Conservation (phyloP, 2,113 vertebrate species). For the Pterophyllum scalare region DNA sequence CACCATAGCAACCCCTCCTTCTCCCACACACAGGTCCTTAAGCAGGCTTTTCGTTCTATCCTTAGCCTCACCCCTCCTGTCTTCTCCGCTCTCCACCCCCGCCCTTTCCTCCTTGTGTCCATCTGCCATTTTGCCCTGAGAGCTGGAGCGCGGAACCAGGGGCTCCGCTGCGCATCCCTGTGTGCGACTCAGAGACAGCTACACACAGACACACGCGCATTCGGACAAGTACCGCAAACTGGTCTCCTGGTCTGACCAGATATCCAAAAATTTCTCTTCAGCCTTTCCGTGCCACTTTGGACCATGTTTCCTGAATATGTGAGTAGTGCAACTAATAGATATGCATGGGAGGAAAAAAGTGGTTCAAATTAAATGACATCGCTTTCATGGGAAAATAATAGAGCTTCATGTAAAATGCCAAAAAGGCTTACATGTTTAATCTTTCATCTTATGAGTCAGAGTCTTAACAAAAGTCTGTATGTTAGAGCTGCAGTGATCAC, state of each 20-base stretch:
- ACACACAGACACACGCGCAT: not conserved
- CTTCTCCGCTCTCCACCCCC: slow-evolving; percentile 19
- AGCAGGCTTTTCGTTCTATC: slow-evolving; percentile 88
- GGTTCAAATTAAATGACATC: not conserved
- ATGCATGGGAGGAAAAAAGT: not conserved
- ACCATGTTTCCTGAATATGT: slow-evolving; percentile 78
- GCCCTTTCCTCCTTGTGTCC: slow-evolving; percentile 41
- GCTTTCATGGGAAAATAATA: not conserved
- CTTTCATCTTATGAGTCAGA: too few relatives aligned
- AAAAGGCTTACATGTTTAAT: not conserved
- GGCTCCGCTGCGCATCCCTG: not conserved
- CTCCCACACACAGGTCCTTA: slow-evolving; percentile 75
- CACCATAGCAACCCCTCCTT: slow-evolving; percentile 38
- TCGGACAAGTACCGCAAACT: not conserved
- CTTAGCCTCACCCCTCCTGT: slow-evolving; percentile 73
- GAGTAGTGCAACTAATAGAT: slow-evolving; percentile 55
- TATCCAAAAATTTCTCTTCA: slow-evolving; percentile 2
- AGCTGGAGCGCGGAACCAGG: slow-evolving; percentile 25
- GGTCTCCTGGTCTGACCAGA: slow-evolving; percentile 14
- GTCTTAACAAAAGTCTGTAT: not conserved
- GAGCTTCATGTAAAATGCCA: not conserved
- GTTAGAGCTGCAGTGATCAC: not conserved
- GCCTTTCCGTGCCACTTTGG: slow-evolving; percentile 41
- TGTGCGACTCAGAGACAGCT: not conserved
- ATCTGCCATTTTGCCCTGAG: slow-evolving; percentile 64